Evolutionary conservation across 92 coral and sea anemone species (phyloP).

Genomic region (Umimayanthus kanabou): DNA sequence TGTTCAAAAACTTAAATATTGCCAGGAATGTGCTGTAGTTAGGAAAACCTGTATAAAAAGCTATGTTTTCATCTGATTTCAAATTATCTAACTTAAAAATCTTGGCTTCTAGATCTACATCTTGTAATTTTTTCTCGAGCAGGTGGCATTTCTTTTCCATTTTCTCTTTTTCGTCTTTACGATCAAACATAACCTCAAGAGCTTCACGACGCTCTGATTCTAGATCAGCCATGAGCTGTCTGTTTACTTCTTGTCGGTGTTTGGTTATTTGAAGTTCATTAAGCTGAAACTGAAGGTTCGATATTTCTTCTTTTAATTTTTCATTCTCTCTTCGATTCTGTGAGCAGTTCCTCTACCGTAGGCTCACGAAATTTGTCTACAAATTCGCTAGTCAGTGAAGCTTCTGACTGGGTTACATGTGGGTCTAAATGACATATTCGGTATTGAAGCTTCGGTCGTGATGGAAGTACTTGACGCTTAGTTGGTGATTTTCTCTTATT

Average conservation of each 20-base stretch:
- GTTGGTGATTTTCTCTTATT: constrained; percentile 44
- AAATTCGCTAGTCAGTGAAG: constrained; percentile 1
- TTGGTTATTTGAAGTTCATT: not conserved
- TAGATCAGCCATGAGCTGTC: constrained; percentile 28
- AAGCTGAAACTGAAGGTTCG: not conserved
- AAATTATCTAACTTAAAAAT: constrained; percentile 37
- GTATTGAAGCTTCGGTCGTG: not conserved
- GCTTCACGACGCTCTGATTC: constrained; percentile 31
- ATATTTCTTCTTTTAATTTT: constrained; percentile 12
- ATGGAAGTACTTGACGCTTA: constrained; percentile 39
- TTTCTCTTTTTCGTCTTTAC: not conserved
- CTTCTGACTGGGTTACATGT: not conserved
- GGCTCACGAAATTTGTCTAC: constrained; percentile 15
- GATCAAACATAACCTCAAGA: constrained; percentile 26
- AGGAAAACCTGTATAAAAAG: constrained; percentile 52
- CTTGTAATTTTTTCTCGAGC: constrained; percentile 22
- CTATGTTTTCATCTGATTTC: constrained; percentile 29
- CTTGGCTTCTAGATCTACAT: constrained; percentile 9
- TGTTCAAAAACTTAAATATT: constrained; percentile 27
- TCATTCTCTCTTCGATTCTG: constrained; percentile 24
- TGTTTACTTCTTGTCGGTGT: not conserved
- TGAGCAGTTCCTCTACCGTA: constrained; percentile 18
- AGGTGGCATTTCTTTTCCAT: constrained; percentile 27
- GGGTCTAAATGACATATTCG: too few relatives aligned
- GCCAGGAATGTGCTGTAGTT: constrained; percentile 33